Evolutionary conservation across 2,113 vertebrate genomes (phyloP).

Genomic region (Lasiurus borealis): DNA sequence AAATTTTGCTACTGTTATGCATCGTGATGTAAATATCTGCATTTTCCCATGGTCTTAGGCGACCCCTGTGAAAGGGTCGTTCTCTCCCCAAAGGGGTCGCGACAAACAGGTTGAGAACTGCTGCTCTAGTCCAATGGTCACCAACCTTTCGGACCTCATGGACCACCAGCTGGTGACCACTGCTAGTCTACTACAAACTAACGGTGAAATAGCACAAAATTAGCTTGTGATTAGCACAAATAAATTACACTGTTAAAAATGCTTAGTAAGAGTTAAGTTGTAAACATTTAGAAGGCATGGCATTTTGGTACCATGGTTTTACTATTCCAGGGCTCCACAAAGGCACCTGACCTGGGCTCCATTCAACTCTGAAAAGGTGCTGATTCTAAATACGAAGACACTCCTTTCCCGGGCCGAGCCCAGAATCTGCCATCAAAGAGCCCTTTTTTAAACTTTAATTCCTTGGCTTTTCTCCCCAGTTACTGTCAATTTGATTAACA

Average conservation of each 20-base stretch:
- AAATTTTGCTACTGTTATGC: no score
- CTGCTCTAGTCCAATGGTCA: neutral
- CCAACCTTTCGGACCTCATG: no score
- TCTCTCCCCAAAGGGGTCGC: no score
- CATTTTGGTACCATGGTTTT: neutral
- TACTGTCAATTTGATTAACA: neutral
- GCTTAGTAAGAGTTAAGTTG: constrained; percentile 2
- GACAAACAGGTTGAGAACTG: no score
- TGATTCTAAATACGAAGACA: neutral
- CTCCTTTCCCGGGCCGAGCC: neutral
- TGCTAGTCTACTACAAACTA: neutral
- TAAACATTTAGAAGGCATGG: constrained; percentile 19
- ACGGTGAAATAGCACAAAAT: constrained; percentile 53
- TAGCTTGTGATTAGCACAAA: constrained; percentile 45
- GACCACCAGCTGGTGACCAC: no score
- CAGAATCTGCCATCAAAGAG: neutral
- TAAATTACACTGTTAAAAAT: neutral
- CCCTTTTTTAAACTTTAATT: neutral
- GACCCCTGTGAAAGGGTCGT: no score
- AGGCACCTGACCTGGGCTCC: neutral
- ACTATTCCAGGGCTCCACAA: neutral
- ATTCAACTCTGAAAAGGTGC: neutral
- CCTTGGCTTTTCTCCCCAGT: neutral
- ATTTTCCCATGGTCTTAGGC: no score
- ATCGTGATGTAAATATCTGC: no score